phyloP scores from a whole-genome alignment of 2,113 vertebrate species.

The Lampris megalopsis region DNA sequence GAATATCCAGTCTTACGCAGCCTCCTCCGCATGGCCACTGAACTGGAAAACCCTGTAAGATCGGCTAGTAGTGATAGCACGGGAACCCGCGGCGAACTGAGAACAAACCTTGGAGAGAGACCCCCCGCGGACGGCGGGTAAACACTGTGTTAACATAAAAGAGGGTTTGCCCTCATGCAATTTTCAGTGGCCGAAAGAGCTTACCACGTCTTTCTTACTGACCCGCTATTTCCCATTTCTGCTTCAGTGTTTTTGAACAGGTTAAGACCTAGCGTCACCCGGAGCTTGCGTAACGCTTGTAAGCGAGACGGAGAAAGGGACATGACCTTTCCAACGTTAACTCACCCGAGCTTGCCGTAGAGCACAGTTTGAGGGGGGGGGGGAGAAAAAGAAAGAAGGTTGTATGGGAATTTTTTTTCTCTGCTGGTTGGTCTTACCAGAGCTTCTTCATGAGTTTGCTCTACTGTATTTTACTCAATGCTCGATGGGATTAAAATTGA shows the following conservation, averaged over 20 bases:
- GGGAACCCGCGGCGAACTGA: slow-evolving; percentile 26
- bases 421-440: slow-evolving; percentile 28
- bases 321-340: neutral
- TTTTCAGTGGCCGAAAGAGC: slow-evolving; percentile 22
- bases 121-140: slow-evolving; percentile 37
- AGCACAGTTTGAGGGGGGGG: neutral
- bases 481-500: slow-evolving; percentile 22
- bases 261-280: neutral
- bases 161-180: slow-evolving; percentile 34
- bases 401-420: slow-evolving; percentile 23
- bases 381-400: slow-evolving; percentile 1
- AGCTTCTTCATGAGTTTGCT: slow-evolving; percentile 47
- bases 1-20: neutral
- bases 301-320: neutral
- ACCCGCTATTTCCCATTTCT: neutral
- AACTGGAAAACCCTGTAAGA: neutral
- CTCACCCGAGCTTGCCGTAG: no score
- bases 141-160: slow-evolving; percentile 54
- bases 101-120: slow-evolving; percentile 54
- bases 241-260: slow-evolving; percentile 8
- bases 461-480: slow-evolving; percentile 45
- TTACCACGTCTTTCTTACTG: neutral
- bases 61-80: slow-evolving; percentile 3
- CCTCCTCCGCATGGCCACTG: neutral
- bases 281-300: neutral